Base-by-base conservation (phyloP, 2,888 invertebrate species). In the Ptychoptera contaminata region DNA sequence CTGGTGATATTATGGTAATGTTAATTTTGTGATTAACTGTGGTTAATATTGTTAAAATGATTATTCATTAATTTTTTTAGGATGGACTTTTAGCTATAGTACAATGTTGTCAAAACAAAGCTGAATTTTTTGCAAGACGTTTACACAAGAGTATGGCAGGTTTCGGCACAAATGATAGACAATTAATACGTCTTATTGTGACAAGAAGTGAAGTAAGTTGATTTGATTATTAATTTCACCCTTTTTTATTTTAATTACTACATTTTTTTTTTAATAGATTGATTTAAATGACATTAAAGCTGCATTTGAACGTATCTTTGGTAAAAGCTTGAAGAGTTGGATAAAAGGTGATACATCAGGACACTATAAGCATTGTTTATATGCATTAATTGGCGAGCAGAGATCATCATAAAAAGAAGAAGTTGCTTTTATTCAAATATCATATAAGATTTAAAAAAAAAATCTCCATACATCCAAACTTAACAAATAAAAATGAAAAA, bases 71-170 rank as follows among this genome's bases (percentile, higher is more conserved):
- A 7, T n/a, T 11, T 32, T 11, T 32, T 9, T 32, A 84, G 67
- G 77, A 82, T 55, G 88, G 84, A 15, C 69, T 90, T 32, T 65
- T 86, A 51, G 84, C 88, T 47, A 82, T 90, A 44, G 82, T 84
- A 46, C 79, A 80, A 62, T 80, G 82, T 50, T 82, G 85, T 1
- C 79, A 78, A 57, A 82, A 87, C 62, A 78, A 82, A 62, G 72
- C 83, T 1, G 73, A 75, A 32, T 93, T 82, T 71, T 92, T 90
- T 67, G 92, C 92, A 0, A 82, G 85, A 58, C 77, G 82, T 37
- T 70, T 93, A 43, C 79, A 90, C 65, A 80, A 84, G 58, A 79
- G 85, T 44, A 88, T 93, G 87, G 83, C 82, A 59, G 92, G 93
- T 5, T 63, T 84, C 50, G 93, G 93, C 48, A 93, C 92, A 5